These are phyloP conservation scores for Pomatostomus ruficeps DNA, from an alignment of 2,113 vertebrate genomes.

Conservation along the genomic window DNA sequence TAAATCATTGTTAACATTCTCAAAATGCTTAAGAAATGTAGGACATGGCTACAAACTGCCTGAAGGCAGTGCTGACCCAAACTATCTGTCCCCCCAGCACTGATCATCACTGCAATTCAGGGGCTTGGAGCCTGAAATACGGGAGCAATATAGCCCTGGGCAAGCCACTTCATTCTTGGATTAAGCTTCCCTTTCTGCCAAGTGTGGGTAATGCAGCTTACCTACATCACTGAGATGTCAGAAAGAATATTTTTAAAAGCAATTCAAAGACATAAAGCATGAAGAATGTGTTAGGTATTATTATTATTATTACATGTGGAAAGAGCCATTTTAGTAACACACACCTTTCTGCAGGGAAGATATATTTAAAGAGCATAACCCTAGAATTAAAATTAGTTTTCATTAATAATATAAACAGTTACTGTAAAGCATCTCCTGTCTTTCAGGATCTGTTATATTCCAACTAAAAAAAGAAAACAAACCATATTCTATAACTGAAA, in stretches of 20 bases:
- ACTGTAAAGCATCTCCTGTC: not conserved
- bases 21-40: not conserved
- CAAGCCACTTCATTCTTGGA: not conserved
- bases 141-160: not conserved
- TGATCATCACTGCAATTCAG: accelerated
- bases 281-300: not conserved
- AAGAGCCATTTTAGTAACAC: not conserved
- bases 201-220: not conserved
- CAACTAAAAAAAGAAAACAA: not conserved
- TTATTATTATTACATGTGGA: not conserved
- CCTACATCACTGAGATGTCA: not conserved
- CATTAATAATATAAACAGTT: not conserved
- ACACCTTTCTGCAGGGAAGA: not conserved
- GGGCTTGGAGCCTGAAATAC: not conserved
- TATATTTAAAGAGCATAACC: not conserved
- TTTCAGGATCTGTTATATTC: not conserved
- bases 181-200: not conserved
- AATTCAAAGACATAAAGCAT: not conserved
- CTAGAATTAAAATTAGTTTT: not conserved
- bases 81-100: not conserved
- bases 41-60: not conserved
- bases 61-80: not conserved
- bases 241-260: not conserved
- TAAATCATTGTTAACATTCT: not conserved
- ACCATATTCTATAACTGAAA: not conserved